A percentile compares a stretch with the other conserved stretches of the same genome.
phyloP scores from a whole-genome alignment of 2,113 vertebrate genomes.

The Penelope pileata region DNA sequence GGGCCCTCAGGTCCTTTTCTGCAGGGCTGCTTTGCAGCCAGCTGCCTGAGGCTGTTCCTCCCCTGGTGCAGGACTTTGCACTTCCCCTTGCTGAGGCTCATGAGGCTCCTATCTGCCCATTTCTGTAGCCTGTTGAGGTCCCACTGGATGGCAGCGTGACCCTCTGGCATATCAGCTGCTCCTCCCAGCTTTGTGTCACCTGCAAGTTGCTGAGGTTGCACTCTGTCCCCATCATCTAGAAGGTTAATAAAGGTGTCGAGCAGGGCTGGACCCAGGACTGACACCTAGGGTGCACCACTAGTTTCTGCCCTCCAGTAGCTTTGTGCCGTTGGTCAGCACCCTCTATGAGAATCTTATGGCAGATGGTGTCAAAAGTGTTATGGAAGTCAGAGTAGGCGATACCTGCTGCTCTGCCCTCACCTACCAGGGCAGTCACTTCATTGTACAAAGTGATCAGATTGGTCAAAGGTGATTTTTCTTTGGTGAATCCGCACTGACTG shows the following conservation, averaged over 20 bases:
- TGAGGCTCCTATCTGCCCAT: background rate
- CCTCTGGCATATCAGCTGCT: background rate
- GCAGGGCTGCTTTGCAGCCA: background rate
- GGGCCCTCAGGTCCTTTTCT: background rate
- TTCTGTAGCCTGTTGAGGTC: background rate
- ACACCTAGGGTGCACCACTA: background rate
- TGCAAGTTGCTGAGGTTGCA: background rate
- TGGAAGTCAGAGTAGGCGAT: background rate
- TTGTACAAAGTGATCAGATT: background rate
- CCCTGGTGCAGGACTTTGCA: background rate
- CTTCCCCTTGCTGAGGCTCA: background rate
- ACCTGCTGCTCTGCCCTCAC: background rate
- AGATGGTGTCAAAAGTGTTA: background rate
- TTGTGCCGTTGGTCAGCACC: background rate
- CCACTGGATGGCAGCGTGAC: background rate
- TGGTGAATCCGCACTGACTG: background rate
- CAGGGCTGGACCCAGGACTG: background rate
- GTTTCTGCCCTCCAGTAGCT: background rate
- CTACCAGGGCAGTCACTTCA: rapidly evolving
- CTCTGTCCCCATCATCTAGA: background rate
- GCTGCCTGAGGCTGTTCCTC: background rate
- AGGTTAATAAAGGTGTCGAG: constrained; percentile 37
- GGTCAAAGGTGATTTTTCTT: background rate
- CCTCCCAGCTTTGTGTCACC: background rate
- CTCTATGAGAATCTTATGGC: rapidly evolving